Conservation (phyloP, 2,797 vertebrate genomes). For the Cynopterus sphinx region DNA sequence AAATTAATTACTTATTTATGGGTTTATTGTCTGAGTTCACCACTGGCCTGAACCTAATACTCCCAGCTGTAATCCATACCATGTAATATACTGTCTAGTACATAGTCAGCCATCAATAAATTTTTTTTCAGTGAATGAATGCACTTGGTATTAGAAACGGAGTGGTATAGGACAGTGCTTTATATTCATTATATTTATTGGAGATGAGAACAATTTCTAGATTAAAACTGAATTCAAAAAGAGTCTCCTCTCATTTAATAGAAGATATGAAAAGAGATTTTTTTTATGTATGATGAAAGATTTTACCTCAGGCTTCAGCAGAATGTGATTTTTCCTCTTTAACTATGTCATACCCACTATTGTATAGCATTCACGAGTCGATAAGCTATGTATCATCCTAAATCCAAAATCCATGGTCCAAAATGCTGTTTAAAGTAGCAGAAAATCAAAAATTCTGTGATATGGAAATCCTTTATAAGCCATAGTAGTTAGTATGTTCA, state of each 20-base stretch:
- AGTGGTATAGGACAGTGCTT: not conserved
- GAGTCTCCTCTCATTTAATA: not conserved
- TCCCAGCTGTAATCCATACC: not conserved
- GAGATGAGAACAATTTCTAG: not conserved
- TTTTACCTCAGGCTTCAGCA: not conserved
- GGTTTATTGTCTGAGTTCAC: not conserved
- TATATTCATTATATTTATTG: not conserved
- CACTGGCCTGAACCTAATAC: not conserved
- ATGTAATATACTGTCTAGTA: not conserved
- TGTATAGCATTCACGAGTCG: not conserved
- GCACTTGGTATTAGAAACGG: not conserved
- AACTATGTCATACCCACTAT: not conserved
- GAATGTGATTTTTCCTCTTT: not conserved
- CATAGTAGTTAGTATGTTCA: not conserved
- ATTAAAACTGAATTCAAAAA: slow-evolving; percentile 3
- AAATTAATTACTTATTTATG: not conserved
- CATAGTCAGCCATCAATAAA: not conserved
- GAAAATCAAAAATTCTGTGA: slow-evolving; percentile 22
- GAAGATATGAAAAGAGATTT: not conserved
- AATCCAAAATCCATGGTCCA: not conserved
- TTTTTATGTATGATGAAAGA: not conserved
- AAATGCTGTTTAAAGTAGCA: not conserved
- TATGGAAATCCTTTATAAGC: not conserved
- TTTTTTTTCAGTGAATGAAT: not conserved
- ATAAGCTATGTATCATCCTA: not conserved